Conservation (phyloP, 2,113 vertebrate species). For the Pluvialis apricaria region DNA sequence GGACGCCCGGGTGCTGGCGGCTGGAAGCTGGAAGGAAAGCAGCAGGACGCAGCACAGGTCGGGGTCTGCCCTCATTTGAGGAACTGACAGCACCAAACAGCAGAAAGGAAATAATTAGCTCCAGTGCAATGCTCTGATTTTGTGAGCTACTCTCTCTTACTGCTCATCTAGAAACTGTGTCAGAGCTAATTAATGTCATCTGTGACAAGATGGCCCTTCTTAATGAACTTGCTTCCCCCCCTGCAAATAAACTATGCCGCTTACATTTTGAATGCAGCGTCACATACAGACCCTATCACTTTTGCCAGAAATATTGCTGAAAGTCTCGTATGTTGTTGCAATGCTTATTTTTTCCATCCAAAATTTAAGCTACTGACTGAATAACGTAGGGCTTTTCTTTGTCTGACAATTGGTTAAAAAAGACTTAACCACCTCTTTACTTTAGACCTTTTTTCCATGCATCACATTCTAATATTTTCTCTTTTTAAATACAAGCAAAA, state of each 20-base stretch:
- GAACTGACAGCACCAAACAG: background rate
- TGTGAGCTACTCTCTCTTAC: background rate
- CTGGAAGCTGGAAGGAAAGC: background rate
- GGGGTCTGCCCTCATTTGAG: background rate
- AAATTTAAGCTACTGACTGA: background rate
- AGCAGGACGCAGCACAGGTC: accelerated
- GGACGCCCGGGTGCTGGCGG: background rate
- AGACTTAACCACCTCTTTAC: background rate
- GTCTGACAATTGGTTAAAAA: background rate
- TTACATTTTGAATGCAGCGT: background rate
- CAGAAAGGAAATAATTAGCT: background rate
- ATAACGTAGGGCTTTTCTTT: background rate
- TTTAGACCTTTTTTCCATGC: background rate
- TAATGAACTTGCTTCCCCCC: background rate
- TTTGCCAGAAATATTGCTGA: background rate
- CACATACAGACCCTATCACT: background rate
- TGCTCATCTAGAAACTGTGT: background rate
- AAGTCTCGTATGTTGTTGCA: background rate
- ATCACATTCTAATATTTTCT: background rate
- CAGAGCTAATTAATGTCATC: slow-evolving; percentile 1
- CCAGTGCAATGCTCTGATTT: background rate
- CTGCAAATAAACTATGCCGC: background rate
- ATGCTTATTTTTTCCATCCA: background rate
- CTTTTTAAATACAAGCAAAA: background rate
- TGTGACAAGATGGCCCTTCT: background rate